Evolutionary conservation across 92 coral and sea anemone species (phyloP), one percentile per base, ranked within the genome.

Genomic region (Palythoa caribaeorum): DNA sequence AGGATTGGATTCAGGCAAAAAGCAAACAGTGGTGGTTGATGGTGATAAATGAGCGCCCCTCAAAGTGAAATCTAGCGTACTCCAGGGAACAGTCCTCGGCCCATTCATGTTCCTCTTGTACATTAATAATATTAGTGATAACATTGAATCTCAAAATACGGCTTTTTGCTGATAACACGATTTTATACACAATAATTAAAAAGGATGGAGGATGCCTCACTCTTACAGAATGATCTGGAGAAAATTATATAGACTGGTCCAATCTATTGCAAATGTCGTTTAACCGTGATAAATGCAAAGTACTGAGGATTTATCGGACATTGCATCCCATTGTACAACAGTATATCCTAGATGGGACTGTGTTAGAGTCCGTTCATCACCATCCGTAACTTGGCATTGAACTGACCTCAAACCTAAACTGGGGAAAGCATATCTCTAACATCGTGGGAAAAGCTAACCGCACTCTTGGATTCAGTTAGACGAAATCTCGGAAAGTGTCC

Each of bases 191-290:
- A 38, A 59, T 68, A 20, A 70, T 81, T 19, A 76, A 66, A 54
- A 21, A 71, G 71, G 53, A 39, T 68, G 53, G 80, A 21, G 37
- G 87, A 80, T 63, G 80, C 87, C 28, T 11, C 76, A 63, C 72
- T 60, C 78, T 28, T 69, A 40, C 86, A 87, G 86, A 55, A 71
- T n/a, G 87, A 79, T 72, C 53, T 88, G 44, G 72, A 87, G 28
- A 79, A 69, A 74, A 55, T 76, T 38, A 54, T 38, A 54, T 68
- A 11, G 74, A 44, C 74, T 76, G 89, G 89, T 55, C 75, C 73
- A 87, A 78, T 38, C 48, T 57, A 38, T 70, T 80, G 90, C 79
- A 87, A 71, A 87, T 87, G 86, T 76, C 87, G 55, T 57, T 88
- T 51, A 88, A 88, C 77, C 35, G 70, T 65, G 79, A 17, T 36